These are phyloP conservation scores for Drosophila sproati DNA, from an alignment of 1,140 invertebrate genomes.

Conservation along the genomic window DNA sequence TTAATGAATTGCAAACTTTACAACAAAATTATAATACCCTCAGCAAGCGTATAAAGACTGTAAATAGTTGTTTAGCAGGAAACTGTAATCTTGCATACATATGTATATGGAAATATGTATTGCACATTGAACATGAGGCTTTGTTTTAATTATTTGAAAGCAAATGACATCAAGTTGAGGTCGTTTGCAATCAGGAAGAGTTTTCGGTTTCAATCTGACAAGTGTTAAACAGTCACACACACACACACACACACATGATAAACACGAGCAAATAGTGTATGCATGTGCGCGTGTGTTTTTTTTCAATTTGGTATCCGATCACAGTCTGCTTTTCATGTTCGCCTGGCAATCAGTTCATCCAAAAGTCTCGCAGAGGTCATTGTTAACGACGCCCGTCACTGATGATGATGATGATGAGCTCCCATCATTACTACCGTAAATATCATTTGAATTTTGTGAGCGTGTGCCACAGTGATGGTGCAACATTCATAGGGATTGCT, in stretches of 20 bases:
- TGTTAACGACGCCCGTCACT: conserved; percentile 12
- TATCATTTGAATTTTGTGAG: background rate
- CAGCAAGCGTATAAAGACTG: too few relatives aligned
- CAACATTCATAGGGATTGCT: too few relatives aligned
- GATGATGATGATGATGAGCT: conserved; percentile 1
- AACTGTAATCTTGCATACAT: conserved; percentile 28
- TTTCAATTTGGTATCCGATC: conserved; percentile 10
- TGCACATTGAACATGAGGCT: conserved; percentile 27
- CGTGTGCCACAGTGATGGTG: too few relatives aligned
- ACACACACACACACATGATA: background rate
- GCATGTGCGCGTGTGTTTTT: too few relatives aligned
- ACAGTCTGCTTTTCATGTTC: conserved; percentile 46
- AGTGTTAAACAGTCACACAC: conserved; percentile 4
- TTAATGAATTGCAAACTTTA: too few relatives aligned
- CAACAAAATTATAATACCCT: too few relatives aligned
- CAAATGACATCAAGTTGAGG: conserved; percentile 6
- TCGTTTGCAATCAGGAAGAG: conserved; percentile 35
- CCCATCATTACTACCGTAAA: background rate
- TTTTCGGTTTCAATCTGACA: background rate
- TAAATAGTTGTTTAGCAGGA: conserved; percentile 51
- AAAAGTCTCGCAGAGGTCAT: conserved; percentile 49
- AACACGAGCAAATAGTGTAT: conserved; percentile 24
- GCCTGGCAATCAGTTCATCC: conserved; percentile 64
- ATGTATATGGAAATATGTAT: conserved; percentile 7
- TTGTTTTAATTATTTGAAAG: conserved; percentile 50